Evolutionary conservation across 2,888 invertebrate genomes (phyloP), one percentile per base, ranked within the genome.

Genomic region (Matsumyia berberina): DNA sequence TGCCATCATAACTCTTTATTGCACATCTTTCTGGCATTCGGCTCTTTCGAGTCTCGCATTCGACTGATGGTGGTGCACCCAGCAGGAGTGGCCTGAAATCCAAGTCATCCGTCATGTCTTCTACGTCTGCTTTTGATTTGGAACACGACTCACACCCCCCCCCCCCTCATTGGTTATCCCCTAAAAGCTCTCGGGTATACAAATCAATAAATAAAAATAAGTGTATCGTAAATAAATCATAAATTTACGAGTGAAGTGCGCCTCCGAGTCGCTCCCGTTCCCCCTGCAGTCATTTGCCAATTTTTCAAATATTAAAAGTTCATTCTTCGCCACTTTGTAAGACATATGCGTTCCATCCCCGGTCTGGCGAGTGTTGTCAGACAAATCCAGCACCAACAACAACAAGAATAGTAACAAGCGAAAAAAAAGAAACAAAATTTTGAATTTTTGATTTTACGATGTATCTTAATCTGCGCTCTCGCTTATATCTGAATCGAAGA

Each of bases 1-100:
- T 78, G 77, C 77, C 69, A 70, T 70, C 70, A 78, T 78, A 78
- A 78, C 77, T 78, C 77, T 70, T 78, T 78, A 62, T 62, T 78
- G 69, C 62, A 78, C 53, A 78, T 78, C 62, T 69, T 49, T 51
- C 35, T 39, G 58, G 58, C 7, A 58, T 35, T 49, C 24, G 24
- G 46, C 35, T 55, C 55, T 39, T 37, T n/a, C 37, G 46, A 9
- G 7, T 58, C 24, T 42, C 55, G n/a, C 7, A 9, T 15, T 12
- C 29, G 5, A 15, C 29, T 9, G n/a, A n/a, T 11, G 15, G 39
- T n/a, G 24, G 6, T 12, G 29, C 11, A 24, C 9, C 6, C 12
- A 11, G 19, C 5, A n/a, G 42, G n/a, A 15, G 35, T 6, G 9
- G 17, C 9, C 9, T 9, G 44, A 39, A 60, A 53, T 55, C 42